Evolutionary conservation across 2,888 invertebrate genomes (phyloP), one percentile per base, ranked within the genome.

Genomic region (Neocrepidodera transversa): DNA sequence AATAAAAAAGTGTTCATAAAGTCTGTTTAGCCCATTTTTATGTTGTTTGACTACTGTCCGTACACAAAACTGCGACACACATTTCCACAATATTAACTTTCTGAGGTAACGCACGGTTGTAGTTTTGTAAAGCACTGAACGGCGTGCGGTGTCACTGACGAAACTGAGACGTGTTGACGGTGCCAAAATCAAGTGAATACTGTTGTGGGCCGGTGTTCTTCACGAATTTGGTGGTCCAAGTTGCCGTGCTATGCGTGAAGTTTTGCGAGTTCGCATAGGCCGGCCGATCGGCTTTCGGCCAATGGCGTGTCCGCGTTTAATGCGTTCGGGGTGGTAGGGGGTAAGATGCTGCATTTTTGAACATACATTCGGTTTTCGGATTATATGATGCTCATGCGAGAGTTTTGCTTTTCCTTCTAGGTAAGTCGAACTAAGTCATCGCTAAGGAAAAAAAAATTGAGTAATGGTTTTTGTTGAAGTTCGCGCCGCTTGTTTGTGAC

Each of bases 341-440:
- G 74, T 74, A 74, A 75, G 77, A 76, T 76, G 77, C 78, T 78
- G 78, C 76, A 78, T 78, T 78, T 78, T 78, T 78, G 76, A 77
- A 76, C 75, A 72, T 66, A 69, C 68, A 71, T 54, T 54, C 67
- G 63, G 68, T 64, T 70, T 69, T 67, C 45, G 68, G 68, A 72
- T 74, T 72, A 71, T n/a, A n/a, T 71, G 69, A 71, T 67, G 72
- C 68, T 70, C 66, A 43, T 23, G 23, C 43, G 20, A 11, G 43
- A 43, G 23, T 43, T 43, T n/a, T n/a, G n/a, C n/a, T n/a, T n/a
- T n/a, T 20, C n/a, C 13, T 23, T 43, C 43, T 43, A 43, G 40
- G 40, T 40, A 40, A 40, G 40, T 28, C 2, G 16, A 40, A 40
- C 40, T 40, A 40, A 40, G 40, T 40, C 40, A 40, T 40, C 40